A percentile compares a stretch with the other conserved stretches of the same genome.
Evolutionary conservation across 2,888 invertebrate species (phyloP).

Genomic region (Tiphia femorata): DNA sequence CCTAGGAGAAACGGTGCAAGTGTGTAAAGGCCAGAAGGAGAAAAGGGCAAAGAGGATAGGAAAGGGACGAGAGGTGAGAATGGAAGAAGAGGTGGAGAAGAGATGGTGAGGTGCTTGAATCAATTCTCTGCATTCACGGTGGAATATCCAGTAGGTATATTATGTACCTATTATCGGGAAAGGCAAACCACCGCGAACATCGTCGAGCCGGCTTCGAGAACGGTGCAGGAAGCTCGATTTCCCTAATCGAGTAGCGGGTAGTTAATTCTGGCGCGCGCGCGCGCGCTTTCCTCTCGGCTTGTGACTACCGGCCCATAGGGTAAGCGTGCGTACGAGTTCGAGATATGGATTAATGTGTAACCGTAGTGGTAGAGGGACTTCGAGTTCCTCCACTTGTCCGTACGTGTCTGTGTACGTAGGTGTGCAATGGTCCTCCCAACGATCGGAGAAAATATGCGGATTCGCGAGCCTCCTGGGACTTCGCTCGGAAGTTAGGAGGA

Average conservation of each 20-base stretch:
- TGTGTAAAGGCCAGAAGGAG: background rate
- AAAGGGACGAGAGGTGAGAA: conserved; percentile 1
- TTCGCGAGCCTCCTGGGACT: too few relatives aligned
- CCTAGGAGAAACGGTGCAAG: conserved; percentile 13
- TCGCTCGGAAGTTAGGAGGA: too few relatives aligned
- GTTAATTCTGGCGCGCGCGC: conserved; percentile 30
- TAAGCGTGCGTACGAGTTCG: too few relatives aligned
- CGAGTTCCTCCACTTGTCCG: too few relatives aligned
- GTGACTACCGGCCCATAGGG: too few relatives aligned
- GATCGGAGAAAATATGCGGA: too few relatives aligned
- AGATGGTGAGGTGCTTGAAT: conserved; percentile 31
- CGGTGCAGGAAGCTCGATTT: conserved; percentile 40
- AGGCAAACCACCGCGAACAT: conserved; percentile 46
- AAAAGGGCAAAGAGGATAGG: background rate
- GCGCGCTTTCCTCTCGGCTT: too few relatives aligned
- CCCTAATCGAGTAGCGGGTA: conserved; percentile 43
- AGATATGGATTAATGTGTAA: too few relatives aligned
- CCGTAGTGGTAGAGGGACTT: too few relatives aligned
- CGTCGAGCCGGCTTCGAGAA: conserved; percentile 34
- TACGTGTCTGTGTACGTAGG: too few relatives aligned
- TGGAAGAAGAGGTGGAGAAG: conserved; percentile 22
- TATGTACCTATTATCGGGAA: conserved; percentile 50
- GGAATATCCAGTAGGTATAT: conserved; percentile 50
- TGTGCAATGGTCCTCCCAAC: too few relatives aligned
- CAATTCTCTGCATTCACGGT: conserved; percentile 48